Evolutionary conservation across 2,113 vertebrate species (phyloP).

Genomic region (Colinus virginianus): DNA sequence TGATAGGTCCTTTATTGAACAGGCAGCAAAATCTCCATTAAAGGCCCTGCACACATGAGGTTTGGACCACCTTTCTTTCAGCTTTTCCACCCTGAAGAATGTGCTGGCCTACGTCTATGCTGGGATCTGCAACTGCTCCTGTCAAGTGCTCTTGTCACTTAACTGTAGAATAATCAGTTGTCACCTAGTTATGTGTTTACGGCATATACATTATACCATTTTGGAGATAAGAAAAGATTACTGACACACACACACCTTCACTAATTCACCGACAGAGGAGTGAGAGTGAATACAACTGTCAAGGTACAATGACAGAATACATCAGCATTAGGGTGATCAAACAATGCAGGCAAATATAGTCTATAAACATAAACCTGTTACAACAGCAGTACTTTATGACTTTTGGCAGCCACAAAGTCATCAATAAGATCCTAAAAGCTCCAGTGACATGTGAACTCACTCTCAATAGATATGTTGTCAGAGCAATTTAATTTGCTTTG

Average conservation of each 20-base stretch:
- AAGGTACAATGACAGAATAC: constrained; percentile 50
- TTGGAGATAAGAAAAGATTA: constrained; percentile 42
- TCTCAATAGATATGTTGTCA: constrained; percentile 61
- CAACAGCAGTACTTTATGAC: constrained; percentile 33
- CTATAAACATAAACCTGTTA: constrained; percentile 66
- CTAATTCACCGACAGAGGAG: constrained; percentile 36
- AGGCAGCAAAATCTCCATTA: not conserved
- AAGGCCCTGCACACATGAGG: not conserved
- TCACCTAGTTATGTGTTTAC: constrained; percentile 29
- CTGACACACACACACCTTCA: constrained; percentile 45
- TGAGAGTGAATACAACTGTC: not conserved
- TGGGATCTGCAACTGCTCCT: not conserved
- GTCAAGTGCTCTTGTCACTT: constrained; percentile 9
- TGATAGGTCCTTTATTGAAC: not conserved
- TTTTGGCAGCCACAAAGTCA: constrained; percentile 50
- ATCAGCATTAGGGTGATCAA: constrained; percentile 43
- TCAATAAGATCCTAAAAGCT: constrained; percentile 70
- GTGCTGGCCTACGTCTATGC: not conserved
- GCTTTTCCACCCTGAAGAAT: not conserved
- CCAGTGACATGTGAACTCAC: constrained; percentile 51
- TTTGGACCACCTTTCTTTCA: not conserved
- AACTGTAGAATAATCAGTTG: constrained; percentile 12
- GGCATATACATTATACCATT: not conserved
- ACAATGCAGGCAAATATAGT: not conserved
- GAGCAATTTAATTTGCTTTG: constrained; percentile 69